Conservation (phyloP, 1,140 invertebrate genomes). For the Nilaparvata lugens region DNA sequence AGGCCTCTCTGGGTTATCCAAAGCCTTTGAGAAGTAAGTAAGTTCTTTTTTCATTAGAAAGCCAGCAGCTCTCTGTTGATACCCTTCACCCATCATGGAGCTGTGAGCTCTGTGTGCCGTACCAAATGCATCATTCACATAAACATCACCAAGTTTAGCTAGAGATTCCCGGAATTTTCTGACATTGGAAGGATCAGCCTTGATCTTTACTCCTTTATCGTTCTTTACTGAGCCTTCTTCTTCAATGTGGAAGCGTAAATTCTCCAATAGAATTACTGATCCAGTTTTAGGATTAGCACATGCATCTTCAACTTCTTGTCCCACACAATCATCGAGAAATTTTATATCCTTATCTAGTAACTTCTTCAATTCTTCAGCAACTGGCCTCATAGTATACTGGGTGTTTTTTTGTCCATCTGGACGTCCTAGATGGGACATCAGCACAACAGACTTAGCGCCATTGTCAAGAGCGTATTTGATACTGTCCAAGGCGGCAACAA, state of each 20-base stretch:
- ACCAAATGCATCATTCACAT: constrained; percentile 99
- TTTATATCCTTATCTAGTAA: constrained; percentile 47
- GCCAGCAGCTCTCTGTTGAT: constrained; percentile 82
- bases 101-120: constrained; percentile 98
- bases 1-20: constrained; percentile 90
- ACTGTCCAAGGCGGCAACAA: constrained; percentile 90
- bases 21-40: constrained; percentile 93
- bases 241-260: constrained; percentile 92
- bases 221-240: constrained; percentile 98
- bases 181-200: constrained; percentile 71
- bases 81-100: constrained; percentile 84
- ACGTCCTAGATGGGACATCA: constrained; percentile 95
- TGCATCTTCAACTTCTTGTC: constrained; percentile 77
- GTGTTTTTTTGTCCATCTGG: constrained; percentile 68
- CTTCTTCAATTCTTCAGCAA: background rate
- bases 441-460: constrained; percentile 85
- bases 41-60: constrained; percentile 97
- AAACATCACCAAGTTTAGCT: constrained; percentile 93
- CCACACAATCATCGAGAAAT: constrained; percentile 92
- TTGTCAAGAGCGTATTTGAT: constrained; percentile 90
- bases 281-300: constrained; percentile 83
- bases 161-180: constrained; percentile 81
- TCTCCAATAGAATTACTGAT: constrained; percentile 90
- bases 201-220: constrained; percentile 73
- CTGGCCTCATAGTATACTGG: constrained; percentile 8